Percentiles rank a stretch among this genome's conserved stretches.
Conservation (phyloP, 2,113 vertebrate genomes). For the Hippopotamus amphibius region DNA sequence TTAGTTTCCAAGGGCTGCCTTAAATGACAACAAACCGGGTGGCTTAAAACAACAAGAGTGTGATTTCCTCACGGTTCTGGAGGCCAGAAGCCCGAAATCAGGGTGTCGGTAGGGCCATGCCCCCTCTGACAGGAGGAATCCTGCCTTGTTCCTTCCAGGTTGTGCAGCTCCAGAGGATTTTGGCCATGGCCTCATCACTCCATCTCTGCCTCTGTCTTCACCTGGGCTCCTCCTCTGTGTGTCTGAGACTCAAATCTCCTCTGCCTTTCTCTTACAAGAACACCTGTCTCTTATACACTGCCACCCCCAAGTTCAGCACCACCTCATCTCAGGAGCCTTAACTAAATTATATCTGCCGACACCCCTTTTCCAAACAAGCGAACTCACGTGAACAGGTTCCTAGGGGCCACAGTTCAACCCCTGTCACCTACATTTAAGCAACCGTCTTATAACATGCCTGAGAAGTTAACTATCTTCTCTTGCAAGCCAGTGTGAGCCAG, state of each 20-base stretch:
- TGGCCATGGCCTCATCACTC: accelerated
- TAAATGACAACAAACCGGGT: accelerated
- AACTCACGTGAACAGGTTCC: accelerated
- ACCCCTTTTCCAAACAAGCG: accelerated
- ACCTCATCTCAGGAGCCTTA: accelerated
- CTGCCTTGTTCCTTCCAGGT: accelerated
- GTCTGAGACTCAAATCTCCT: accelerated
- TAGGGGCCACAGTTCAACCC: accelerated
- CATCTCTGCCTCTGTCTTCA: not conserved
- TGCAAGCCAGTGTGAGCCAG: accelerated
- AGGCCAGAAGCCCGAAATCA: accelerated
- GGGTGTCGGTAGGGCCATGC: accelerated
- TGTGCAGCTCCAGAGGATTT: accelerated
- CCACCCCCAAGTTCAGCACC: not conserved
- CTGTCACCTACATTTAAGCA: not conserved
- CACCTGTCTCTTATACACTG: too few species aligned
- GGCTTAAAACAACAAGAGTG: accelerated
- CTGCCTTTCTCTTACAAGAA: not conserved
- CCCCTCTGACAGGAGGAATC: accelerated
- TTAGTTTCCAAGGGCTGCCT: accelerated
- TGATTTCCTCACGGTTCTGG: accelerated
- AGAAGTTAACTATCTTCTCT: not conserved
- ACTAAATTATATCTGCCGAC: accelerated
- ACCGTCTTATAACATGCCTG: not conserved
- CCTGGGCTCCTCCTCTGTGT: accelerated